Evolutionary conservation across 1,140 invertebrate genomes (phyloP).

Genomic region (Zaprionus tsacasi): DNA sequence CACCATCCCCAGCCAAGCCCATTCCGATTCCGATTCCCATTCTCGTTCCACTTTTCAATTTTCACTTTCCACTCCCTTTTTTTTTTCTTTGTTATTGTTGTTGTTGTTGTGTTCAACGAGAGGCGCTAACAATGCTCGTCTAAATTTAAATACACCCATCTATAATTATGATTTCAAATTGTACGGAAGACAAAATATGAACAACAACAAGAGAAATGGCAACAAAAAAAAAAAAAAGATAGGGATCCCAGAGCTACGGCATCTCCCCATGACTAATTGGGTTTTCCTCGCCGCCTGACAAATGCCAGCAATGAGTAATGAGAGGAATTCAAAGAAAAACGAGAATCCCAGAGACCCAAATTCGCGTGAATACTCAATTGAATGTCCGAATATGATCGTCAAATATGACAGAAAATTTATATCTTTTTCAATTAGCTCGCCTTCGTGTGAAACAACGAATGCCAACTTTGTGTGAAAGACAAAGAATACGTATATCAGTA

Average conservation of each 20-base stretch:
- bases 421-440: slow-evolving; percentile 4
- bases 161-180: slow-evolving; percentile 57
- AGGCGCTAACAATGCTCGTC: slow-evolving; percentile 37
- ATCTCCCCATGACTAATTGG: slow-evolving; percentile 71
- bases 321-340: slow-evolving; percentile 34
- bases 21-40: background rate
- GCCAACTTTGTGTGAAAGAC: background rate
- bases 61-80: slow-evolving; percentile 10
- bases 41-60: slow-evolving; percentile 24
- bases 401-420: slow-evolving; percentile 4
- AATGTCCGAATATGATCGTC: slow-evolving; percentile 6
- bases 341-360: background rate
- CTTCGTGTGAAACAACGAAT: background rate
- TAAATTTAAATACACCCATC: slow-evolving; percentile 48
- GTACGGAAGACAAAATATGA: slow-evolving; percentile 49
- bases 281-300: slow-evolving; percentile 67
- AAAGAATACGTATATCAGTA: background rate
- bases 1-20: background rate
- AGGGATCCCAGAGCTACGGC: slow-evolving; percentile 29
- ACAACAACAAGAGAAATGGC: slow-evolving; percentile 27
- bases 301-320: slow-evolving; percentile 47
- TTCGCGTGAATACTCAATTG: slow-evolving; percentile 16
- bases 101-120: slow-evolving; percentile 1
- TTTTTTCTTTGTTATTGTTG: background rate
- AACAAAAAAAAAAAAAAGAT: slow-evolving; percentile 16